Base-by-base conservation (phyloP, 1,140 invertebrate genomes). In the Berghia stephanieae region DNA sequence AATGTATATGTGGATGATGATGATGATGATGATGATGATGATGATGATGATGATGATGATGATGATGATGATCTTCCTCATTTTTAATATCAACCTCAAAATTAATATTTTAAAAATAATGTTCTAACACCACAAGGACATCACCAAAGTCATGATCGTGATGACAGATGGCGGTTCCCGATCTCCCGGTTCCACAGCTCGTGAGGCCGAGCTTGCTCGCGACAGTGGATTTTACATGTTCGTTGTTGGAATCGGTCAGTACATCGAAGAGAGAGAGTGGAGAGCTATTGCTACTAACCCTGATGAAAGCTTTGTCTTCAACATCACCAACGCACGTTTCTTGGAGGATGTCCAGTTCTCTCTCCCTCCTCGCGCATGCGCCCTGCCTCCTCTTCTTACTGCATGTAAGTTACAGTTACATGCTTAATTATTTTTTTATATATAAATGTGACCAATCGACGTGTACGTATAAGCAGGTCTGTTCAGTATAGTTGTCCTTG, bases 161-260 rank as follows among this genome's bases (percentile, higher is more conserved):
- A 76, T 88, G 46, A 88, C 86, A 0, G 86, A 88, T 75, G 86
- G 86, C 3, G 80, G 82, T 13, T 88, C 86, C 0, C 60, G 79
- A 66, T 73, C 75, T n/a, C 83, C 79, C n/a, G 69, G 77, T 38
- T 66, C 75, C 16, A 86, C 85, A 0, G 73, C 74, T 43, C 18
- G 66, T 1, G 83, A 87, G 55, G 85, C 86, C 0, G 79, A 85
- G 16, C 66, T 81, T 2, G 82, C 84, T 6, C 82, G 81, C 16
- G 78, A 81, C 4, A 78, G 77, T 8, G 83, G 83, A 0, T 84
- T 86, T 63, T 82, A 85, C 36, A 52, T 88, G 40, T 86, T 86
- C 71, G 83, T 85, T 6, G 81, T 88, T 44, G 87, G 87, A 21
- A 82, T 87, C n/a, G 87, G 87, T 1, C 82, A 78, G 40, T 82